Base-by-base conservation (phyloP, 1,140 invertebrate genomes). In the Halictus rubicundus region DNA sequence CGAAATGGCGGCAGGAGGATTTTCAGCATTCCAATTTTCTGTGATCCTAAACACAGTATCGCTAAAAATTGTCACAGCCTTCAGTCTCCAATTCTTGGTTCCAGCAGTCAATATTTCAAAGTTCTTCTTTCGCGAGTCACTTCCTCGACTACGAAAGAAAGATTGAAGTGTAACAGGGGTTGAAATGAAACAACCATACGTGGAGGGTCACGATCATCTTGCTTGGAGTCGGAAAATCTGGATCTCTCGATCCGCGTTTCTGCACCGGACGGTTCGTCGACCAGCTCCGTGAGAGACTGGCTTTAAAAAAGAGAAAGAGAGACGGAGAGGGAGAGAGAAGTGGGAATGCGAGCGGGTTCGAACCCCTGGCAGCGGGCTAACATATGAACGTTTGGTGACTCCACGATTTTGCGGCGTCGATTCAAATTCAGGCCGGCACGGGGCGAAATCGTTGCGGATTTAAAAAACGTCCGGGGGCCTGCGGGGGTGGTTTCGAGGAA, bases 381-480 rank as follows among this genome's bases (percentile, higher is more conserved):
- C 92, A 93, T 93, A 93, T 93, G 92, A 93, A 85, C 90, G 88
- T 79, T 82, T 89, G 84, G 89, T 93, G 92, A 93, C 90, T 93
- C 82, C 68, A 90, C 91, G 92, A 82, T 92, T 93, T 92, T 89
- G 83, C 83, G 69, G 66, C 87, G 86, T 90, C 86, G 88, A 91
- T 92, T 91, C 91, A 91, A 92, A 92, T 92, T 91, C 90, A 91
- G 82, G 85, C 84, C 86, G 88, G 88, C 80, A 82, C 69, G 77
- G 66, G 32, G 74, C 78, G 82, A 83, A 85, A 87, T 86, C 83
- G 82, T 83, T 71, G 87, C 81, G 83, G 82, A 88, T 88, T 88
- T 85, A 88, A 88, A 88, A 85, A 87, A 81, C 57, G 70, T 66
- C 63, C 27, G 60, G 42, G 60, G 71, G 60, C 16, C 42, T 25